These are phyloP conservation scores for Podabrus alpinus DNA, from an alignment of 2,888 invertebrate species.

Conservation along the genomic window DNA sequence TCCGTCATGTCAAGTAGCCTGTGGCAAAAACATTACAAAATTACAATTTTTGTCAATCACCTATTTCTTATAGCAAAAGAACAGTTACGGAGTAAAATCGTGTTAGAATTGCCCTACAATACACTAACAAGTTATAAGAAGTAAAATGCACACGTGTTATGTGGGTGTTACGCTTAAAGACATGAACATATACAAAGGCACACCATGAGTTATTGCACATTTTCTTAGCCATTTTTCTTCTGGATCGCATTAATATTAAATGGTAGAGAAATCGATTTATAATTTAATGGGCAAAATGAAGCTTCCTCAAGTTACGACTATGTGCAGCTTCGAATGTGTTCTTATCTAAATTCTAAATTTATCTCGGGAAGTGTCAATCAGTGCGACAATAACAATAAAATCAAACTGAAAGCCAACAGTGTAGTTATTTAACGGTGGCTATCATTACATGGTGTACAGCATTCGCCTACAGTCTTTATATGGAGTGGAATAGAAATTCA, in stretches of 20 bases:
- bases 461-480: conserved; percentile 40
- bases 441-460: conserved; percentile 42
- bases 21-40: conserved; percentile 41
- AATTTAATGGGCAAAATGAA: background rate
- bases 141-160: conserved; percentile 14
- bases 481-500: conserved; percentile 42
- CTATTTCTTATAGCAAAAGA: conserved; percentile 33
- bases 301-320: background rate
- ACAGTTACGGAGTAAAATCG: conserved; percentile 41
- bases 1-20: conserved; percentile 45
- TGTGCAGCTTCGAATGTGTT: conserved; percentile 39
- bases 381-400: conserved; percentile 49
- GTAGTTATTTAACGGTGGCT: conserved; percentile 40
- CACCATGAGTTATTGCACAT: conserved; percentile 6
- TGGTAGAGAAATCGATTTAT: background rate
- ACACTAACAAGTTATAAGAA: conserved; percentile 11
- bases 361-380: conserved; percentile 50
- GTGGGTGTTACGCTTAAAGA: conserved; percentile 16
- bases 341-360: conserved; percentile 49
- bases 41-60: conserved; percentile 46
- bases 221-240: background rate
- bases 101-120: conserved; percentile 42
- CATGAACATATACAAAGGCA: conserved; percentile 1
- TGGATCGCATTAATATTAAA: background rate
- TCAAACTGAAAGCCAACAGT: conserved; percentile 37